Evolutionary conservation across 1,140 invertebrate genomes (phyloP).

Genomic region (Diorhabda sublineata): DNA sequence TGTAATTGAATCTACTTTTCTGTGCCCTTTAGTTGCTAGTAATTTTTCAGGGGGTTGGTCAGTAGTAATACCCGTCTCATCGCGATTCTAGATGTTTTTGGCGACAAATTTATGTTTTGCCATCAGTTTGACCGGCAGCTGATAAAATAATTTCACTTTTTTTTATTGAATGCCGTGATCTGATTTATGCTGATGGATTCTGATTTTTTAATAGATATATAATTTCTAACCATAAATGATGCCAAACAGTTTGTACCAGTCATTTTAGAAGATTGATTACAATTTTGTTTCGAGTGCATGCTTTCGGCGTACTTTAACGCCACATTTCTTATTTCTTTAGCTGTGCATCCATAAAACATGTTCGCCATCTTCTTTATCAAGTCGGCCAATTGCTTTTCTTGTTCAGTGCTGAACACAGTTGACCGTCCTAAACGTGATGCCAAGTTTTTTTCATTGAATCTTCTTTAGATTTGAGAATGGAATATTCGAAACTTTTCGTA

Average conservation of each 20-base stretch:
- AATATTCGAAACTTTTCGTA: conserved; percentile 39
- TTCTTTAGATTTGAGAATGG: conserved; percentile 39
- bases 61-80: conserved; percentile 21
- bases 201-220: conserved; percentile 37
- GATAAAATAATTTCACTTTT: conserved; percentile 34
- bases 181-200: conserved; percentile 29
- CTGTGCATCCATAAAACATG: conserved; percentile 25
- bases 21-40: conserved; percentile 18
- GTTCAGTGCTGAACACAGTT: conserved; percentile 21
- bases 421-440: conserved; percentile 22
- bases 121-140: conserved; percentile 28
- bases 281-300: conserved; percentile 32
- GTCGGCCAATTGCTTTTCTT: conserved; percentile 19
- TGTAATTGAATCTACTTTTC: conserved; percentile 15
- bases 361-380: conserved; percentile 23
- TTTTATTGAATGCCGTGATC: conserved; percentile 30
- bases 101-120: conserved; percentile 18
- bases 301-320: conserved; percentile 32
- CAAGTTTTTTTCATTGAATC: conserved; percentile 17
- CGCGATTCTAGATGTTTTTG: conserved; percentile 16
- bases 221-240: conserved; percentile 34
- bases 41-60: conserved; percentile 17
- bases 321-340: conserved; percentile 20
- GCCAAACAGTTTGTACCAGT: conserved; percentile 24
- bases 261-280: conserved; percentile 32